Percentiles rank a stretch among this genome's conserved stretches.
Evolutionary conservation across 2,888 invertebrate species (phyloP).

Genomic region (Philonicus albiceps): DNA sequence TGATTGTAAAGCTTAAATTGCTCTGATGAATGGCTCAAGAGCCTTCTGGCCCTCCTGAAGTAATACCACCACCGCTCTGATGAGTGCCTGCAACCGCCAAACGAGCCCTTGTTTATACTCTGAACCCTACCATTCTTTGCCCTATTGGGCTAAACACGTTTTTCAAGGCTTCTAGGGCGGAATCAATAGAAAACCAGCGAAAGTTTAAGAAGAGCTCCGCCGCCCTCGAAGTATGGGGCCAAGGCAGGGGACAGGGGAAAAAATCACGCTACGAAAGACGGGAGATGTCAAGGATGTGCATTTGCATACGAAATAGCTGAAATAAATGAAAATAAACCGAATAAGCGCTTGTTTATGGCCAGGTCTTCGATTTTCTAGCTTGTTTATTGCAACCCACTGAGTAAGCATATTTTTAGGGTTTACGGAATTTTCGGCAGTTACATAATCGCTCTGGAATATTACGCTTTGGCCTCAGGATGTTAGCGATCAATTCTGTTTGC

Average conservation of each 20-base stretch:
- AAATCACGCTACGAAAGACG: neutral
- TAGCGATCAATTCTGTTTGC: neutral
- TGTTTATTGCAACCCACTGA: neutral
- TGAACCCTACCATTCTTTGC: neutral
- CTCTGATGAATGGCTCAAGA: constrained; percentile 6
- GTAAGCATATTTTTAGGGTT: neutral
- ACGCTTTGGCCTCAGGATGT: neutral
- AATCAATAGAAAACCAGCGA: constrained; percentile 21
- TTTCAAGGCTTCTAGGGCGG: neutral
- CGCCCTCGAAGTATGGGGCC: neutral
- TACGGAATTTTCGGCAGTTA: neutral
- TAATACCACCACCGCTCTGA: neutral
- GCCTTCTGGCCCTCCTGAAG: neutral
- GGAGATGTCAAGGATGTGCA: neutral
- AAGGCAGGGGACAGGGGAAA: neutral
- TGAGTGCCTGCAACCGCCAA: neutral
- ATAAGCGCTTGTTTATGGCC: neutral
- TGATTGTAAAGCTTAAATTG: constrained; percentile 23
- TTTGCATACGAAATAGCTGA: neutral
- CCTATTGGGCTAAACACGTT: neutral
- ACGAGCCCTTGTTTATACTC: neutral
- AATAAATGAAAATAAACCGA: neutral
- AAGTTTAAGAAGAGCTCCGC: neutral
- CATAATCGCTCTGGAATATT: neutral
- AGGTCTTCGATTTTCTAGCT: neutral